Conservation (phyloP, 2,113 vertebrate genomes). For the Dissostichus mawsoni region DNA sequence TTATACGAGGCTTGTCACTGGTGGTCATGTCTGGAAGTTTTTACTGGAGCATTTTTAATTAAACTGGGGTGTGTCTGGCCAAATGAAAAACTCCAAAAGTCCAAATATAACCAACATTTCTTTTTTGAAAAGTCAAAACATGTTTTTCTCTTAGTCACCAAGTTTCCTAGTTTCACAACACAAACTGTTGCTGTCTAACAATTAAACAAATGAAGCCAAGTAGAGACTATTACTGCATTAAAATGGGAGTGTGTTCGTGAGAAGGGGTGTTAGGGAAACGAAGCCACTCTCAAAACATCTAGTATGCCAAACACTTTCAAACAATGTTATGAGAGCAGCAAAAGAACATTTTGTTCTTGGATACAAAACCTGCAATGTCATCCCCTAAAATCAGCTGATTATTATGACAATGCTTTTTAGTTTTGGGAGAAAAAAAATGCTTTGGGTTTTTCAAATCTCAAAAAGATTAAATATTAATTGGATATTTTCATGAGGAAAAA, state of each 20-base stretch:
- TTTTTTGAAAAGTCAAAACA: conserved; percentile 57
- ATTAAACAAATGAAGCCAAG: conserved; percentile 51
- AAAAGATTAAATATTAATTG: not conserved
- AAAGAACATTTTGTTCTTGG: conserved; percentile 75
- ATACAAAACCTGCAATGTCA: conserved; percentile 31
- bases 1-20: conserved; percentile 56
- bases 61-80: conserved; percentile 67
- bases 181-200: conserved; percentile 55
- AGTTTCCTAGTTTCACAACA: conserved; percentile 74
- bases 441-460: conserved; percentile 3
- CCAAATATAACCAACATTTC: conserved; percentile 67
- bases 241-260: not conserved
- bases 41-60: conserved; percentile 67
- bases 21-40: conserved; percentile 75
- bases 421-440: not conserved
- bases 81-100: conserved; percentile 55
- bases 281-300: conserved; percentile 68
- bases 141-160: conserved; percentile 36
- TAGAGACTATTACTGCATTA: conserved; percentile 31
- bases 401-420: conserved; percentile 10
- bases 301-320: conserved; percentile 55
- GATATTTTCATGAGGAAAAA: not conserved
- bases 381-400: conserved; percentile 28
- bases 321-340: conserved; percentile 47
- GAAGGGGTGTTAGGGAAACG: conserved; percentile 53